Evolutionary conservation across 2,888 invertebrate species (phyloP), one percentile per base, ranked within the genome.

Genomic region (Ashinkailepas kermadecensis): DNA sequence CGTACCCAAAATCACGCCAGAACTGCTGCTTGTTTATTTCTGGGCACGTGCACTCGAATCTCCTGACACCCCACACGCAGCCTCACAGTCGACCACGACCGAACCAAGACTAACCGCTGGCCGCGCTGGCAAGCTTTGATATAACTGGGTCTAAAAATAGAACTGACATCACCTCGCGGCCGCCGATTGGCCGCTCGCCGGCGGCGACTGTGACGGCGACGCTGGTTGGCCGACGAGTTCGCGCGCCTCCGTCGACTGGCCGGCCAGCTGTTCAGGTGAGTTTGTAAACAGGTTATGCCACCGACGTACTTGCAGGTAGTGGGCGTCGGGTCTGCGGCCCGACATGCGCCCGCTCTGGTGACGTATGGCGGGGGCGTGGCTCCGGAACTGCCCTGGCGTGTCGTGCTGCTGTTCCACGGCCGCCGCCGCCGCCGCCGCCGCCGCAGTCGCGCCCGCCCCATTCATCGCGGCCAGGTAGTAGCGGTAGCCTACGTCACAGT

Each of bases 121-220:
- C 56, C 11, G 21, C 74, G 12, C 21, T n/a, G 56, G 56, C 21
- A 56, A 56, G 54, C 74, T 21, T 56, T 56, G 21, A 74, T 74
- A 74, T 74, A 74, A 56, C 74, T 54, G 54, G 8, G 56, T 56
- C 74, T 74, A 74, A 23, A 74, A 74, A 74, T 74, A 74, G 74
- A 74, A 74, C 74, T 74, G 54, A 74, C 74, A 74, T 74, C 74
- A 74, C 74, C 21, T 56, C 74, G 54, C 54, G 56, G 56, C 74
- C 54, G 8, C 54, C 18, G 21, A 11, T 74, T 74, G 74, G 74
- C 56, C 18, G 74, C 18, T 21, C 12, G 54, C 18, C 54, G 54
- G 54, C 15, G 56, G 10, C 74, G 74, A 21, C 70, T 74, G 74
- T 74, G 21, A n/a, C 74, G 74, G 21, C 21, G 9, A 21, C 54